phyloP scores from a whole-genome alignment of 2,888 invertebrate genomes.

The Adelphocoris suturalis region DNA sequence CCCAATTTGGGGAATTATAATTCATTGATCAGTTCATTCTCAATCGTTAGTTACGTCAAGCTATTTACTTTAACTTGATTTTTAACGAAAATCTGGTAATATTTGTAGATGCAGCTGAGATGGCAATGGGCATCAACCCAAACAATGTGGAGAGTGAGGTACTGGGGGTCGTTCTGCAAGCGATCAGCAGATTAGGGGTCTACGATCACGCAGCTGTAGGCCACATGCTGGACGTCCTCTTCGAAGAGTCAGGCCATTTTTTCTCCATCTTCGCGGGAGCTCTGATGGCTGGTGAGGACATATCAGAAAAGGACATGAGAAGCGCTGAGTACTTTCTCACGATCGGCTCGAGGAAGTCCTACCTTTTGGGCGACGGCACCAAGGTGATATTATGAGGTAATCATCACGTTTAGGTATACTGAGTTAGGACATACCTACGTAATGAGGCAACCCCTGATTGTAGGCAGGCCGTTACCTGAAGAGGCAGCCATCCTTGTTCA shows the following conservation, averaged over 20 bases:
- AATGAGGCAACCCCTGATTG: too few relatives aligned
- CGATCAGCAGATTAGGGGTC: not conserved
- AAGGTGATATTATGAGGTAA: slow-evolving; percentile 12
- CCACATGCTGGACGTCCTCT: slow-evolving; percentile 19
- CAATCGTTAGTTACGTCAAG: too few relatives aligned
- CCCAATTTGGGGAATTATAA: too few relatives aligned
- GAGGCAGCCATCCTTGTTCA: too few relatives aligned
- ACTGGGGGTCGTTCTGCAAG: not conserved
- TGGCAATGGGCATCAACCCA: not conserved
- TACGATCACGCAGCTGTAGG: slow-evolving; percentile 38
- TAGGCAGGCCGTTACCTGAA: too few relatives aligned
- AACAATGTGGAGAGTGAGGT: not conserved
- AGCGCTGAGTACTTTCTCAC: slow-evolving; percentile 20
- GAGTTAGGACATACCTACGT: too few relatives aligned
- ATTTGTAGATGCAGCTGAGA: not conserved
- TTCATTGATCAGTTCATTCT: too few relatives aligned
- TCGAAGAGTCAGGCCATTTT: not conserved
- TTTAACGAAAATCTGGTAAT: too few relatives aligned
- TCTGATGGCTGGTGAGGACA: not conserved
- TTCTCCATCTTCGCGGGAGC: slow-evolving; percentile 13
- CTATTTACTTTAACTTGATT: too few relatives aligned
- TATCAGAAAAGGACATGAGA: not conserved
- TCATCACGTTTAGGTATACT: not conserved
- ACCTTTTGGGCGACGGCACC: not conserved
- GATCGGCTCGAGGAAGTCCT: slow-evolving; percentile 5